Percentiles rank a stretch among this genome's conserved stretches.
These are phyloP conservation scores for Apostichopus japonicus DNA, from an alignment of 35 echinoderm and acorn worm species.

Conservation along the genomic window DNA sequence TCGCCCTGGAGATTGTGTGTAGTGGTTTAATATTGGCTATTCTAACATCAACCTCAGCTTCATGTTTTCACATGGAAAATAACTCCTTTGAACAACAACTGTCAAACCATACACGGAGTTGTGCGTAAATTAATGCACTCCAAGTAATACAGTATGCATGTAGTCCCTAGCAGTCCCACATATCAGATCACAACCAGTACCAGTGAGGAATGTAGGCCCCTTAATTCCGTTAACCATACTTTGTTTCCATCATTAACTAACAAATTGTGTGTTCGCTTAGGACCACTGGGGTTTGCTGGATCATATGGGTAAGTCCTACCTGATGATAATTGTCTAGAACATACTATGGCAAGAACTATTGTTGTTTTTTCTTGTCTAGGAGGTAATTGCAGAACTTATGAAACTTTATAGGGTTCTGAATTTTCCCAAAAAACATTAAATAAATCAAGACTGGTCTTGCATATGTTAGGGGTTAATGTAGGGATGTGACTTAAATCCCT, in stretches of 20 bases:
- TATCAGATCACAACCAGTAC: conserved; percentile 16
- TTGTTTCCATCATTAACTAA: too few relatives aligned
- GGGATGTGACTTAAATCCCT: background rate
- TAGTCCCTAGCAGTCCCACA: conserved; percentile 53
- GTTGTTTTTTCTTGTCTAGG: too few relatives aligned
- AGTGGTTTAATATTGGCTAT: conserved; percentile 49
- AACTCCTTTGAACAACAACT: conserved; percentile 6
- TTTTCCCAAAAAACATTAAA: background rate
- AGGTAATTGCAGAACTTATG: too few relatives aligned
- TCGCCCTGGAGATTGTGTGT: conserved; percentile 28
- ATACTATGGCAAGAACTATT: too few relatives aligned
- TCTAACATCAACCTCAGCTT: conserved; percentile 39
- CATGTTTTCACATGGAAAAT: conserved; percentile 8
- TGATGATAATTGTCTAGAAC: too few relatives aligned
- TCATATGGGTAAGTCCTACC: too few relatives aligned
- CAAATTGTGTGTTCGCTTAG: too few relatives aligned
- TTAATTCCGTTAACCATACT: background rate
- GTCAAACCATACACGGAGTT: conserved; percentile 57
- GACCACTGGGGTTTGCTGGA: too few relatives aligned
- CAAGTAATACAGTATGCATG: conserved; percentile 56
- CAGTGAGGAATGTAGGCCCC: conserved; percentile 23
- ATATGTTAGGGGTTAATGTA: background rate
- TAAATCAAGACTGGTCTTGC: background rate
- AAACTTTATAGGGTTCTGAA: too few relatives aligned
- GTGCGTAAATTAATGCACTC: conserved; percentile 22